A percentile compares a stretch with the other conserved stretches of the same genome.
These are phyloP conservation scores for Choristoneura rosaceana DNA, from an alignment of 2,888 invertebrate genomes.

Conservation along the genomic window DNA sequence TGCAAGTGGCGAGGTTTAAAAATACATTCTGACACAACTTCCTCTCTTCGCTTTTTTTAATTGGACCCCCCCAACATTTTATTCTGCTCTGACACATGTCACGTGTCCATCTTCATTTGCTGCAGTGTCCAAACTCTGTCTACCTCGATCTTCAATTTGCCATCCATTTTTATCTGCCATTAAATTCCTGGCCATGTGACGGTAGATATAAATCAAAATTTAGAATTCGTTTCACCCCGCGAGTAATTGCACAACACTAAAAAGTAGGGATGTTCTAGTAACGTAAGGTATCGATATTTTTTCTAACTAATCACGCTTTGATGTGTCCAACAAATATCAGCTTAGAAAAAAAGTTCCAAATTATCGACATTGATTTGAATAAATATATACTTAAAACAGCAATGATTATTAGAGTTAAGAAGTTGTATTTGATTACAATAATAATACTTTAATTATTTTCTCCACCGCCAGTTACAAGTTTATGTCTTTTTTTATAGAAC, in stretches of 20 bases:
- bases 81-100: neutral
- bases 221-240: constrained; percentile 36
- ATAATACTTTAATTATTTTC: too few relatives aligned
- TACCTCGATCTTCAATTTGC: constrained; percentile 14
- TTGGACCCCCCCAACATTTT: neutral
- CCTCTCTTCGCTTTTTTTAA: neutral
- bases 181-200: constrained; percentile 31
- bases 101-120: constrained; percentile 28
- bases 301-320: too few relatives aligned
- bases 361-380: too few relatives aligned
- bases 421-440: too few relatives aligned
- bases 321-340: too few relatives aligned
- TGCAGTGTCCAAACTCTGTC: neutral
- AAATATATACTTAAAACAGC: too few relatives aligned
- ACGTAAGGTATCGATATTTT: too few relatives aligned
- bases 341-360: too few relatives aligned
- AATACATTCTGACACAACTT: neutral
- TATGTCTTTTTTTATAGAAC: too few relatives aligned
- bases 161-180: constrained; percentile 25
- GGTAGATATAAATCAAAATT: constrained; percentile 33
- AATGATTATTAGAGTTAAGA: too few relatives aligned
- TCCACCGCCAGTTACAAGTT: too few relatives aligned
- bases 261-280: neutral
- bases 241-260: constrained; percentile 38
- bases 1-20: neutral